Evolutionary conservation across 1,140 invertebrate genomes (phyloP).

Genomic region (Temnothorax longispinosus): DNA sequence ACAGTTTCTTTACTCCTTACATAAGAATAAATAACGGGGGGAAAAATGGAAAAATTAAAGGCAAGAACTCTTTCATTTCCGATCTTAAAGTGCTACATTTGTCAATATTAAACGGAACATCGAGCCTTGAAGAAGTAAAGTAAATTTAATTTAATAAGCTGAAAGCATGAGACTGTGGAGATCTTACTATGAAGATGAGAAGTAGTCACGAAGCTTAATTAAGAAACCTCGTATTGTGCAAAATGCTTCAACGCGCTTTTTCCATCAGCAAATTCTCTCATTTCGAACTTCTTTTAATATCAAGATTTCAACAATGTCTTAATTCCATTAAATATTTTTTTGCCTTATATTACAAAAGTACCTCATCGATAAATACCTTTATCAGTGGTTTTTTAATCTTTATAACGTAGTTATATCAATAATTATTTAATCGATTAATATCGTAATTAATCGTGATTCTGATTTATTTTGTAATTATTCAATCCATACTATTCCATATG

Average conservation of each 20-base stretch:
- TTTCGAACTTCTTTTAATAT: neutral
- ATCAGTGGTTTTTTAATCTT: neutral
- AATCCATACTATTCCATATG: no score
- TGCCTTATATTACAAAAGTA: neutral
- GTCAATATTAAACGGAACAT: constrained; percentile 29
- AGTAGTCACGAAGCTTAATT: constrained; percentile 21
- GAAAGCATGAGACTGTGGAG: neutral
- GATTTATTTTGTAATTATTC: neutral
- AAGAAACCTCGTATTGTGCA: neutral
- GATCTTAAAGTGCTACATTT: neutral
- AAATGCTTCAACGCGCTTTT: neutral
- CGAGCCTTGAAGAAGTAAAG: neutral
- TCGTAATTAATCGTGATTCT: neutral
- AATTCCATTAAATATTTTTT: neutral
- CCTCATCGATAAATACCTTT: neutral
- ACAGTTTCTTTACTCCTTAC: neutral
- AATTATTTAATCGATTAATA: neutral
- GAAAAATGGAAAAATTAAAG: neutral
- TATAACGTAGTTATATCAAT: constrained; percentile 10
- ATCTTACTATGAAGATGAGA: neutral
- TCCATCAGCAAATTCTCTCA: neutral
- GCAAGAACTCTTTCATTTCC: neutral
- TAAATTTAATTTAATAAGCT: constrained; percentile 39
- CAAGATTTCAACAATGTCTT: neutral
- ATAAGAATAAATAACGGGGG: neutral